Percentiles rank a stretch among this genome's conserved stretches.
phyloP scores from a whole-genome alignment of 2,888 invertebrate genomes.

The Rotaria socialis region DNA sequence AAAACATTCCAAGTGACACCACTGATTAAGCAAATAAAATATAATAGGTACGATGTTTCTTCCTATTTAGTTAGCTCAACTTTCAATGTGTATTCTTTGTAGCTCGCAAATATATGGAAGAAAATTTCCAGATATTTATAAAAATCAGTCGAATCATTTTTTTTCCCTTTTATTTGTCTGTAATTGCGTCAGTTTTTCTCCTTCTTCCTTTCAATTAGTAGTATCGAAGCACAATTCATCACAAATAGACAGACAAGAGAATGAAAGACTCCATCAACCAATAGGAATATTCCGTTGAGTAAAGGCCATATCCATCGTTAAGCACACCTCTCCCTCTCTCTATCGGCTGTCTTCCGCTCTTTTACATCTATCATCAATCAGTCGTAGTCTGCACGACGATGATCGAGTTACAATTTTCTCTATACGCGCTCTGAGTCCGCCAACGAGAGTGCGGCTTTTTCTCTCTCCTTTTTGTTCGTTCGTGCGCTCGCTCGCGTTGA shows the following conservation, averaged over 20 bases:
- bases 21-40: background rate
- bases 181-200: background rate
- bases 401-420: conserved; percentile 11
- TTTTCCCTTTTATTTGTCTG: background rate
- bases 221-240: background rate
- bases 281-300: background rate
- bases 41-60: background rate
- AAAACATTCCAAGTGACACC: background rate
- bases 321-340: background rate
- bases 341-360: background rate
- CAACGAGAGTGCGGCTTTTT: conserved; percentile 15
- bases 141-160: background rate
- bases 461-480: background rate
- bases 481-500: background rate
- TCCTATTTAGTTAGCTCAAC: background rate
- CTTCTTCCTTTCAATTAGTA: background rate
- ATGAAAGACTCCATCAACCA: background rate
- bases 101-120: background rate
- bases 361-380: conserved; percentile 14
- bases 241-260: conserved; percentile 6
- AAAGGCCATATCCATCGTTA: background rate
- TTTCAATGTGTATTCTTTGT: background rate
- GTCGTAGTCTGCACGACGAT: background rate
- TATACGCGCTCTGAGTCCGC: background rate
- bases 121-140: background rate